phyloP scores from a whole-genome alignment of 2,113 vertebrate species.

The Thunnus maccoyii region DNA sequence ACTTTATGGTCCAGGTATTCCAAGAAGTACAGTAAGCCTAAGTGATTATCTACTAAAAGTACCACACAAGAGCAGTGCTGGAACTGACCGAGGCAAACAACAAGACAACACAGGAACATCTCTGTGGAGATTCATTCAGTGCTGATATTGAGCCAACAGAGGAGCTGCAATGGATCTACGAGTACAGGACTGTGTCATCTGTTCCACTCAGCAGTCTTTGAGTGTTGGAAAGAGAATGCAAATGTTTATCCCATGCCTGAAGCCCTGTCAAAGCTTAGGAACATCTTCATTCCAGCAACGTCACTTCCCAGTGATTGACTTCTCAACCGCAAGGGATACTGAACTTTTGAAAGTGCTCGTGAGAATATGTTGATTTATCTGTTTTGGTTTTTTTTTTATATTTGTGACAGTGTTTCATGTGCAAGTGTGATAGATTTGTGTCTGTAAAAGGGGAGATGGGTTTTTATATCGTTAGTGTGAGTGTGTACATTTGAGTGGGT shows the following conservation, averaged over 20 bases:
- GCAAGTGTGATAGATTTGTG: no score
- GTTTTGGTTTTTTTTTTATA: no score
- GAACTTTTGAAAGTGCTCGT: no score
- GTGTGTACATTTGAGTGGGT: no score
- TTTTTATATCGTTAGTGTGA: no score
- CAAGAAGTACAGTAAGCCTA: not conserved
- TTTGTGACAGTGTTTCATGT: no score
- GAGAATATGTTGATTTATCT: no score
- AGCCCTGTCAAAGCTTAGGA: not conserved
- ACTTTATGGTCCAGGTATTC: not conserved
- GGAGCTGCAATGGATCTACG: not conserved
- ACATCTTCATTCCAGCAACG: not conserved
- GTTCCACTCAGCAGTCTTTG: not conserved
- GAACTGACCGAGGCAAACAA: conserved; percentile 8
- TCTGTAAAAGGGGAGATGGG: no score
- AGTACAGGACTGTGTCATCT: conserved; percentile 7
- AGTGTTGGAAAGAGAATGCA: conserved; percentile 5
- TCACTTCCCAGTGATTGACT: no score
- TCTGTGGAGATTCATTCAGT: conserved; percentile 12
- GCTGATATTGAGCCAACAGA: not conserved
- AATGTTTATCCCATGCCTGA: conserved; percentile 30
- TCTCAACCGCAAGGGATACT: no score
- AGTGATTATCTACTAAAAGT: not conserved
- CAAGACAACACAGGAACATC: conserved; percentile 16
- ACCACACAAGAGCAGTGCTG: not conserved